Base-by-base conservation (phyloP, 2,797 vertebrate genomes). In the Hydrocynus forskahlii region DNA sequence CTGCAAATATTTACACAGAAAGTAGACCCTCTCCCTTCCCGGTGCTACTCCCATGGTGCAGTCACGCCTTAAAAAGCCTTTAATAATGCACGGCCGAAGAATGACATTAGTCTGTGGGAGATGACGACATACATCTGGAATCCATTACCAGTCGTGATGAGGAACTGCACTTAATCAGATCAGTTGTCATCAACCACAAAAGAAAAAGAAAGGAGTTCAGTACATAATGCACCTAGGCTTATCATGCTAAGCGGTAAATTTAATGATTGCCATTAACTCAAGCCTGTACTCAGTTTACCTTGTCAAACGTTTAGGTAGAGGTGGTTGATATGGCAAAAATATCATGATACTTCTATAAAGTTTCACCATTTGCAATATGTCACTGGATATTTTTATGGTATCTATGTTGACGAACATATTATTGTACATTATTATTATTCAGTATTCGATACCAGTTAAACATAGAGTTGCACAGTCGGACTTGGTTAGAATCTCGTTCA, bases 1-100 rank as follows among this genome's bases (percentile, higher is more conserved):
- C 19, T 29, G 50, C 75, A 86, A 86, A 94, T 91, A 92, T 93
- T 93, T 91, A 89, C 89, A 89, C 85, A 80, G 90, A 90, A 92
- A 89, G 63, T 14, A 79, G 82, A 82, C 84, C 82, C 80, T 52
- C 70, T 63, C 23, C 19, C 48, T 69, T 4, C 45, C 43, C 77
- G 75, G 68, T 2, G n/a, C 74, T 76, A 59, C 73, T 81, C 77
- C 76, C 57, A 25, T 62, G 25, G 75, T 45, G 75, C 25, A 12
- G 78, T 85, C 82, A 79, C 48, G 85, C 81, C 76, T 83, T 25
- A 62, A 62, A 25, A 54, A 68, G 75, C 43, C 73, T 75, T 83
- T 76, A 23, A 67, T 62, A 67, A 79, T 50, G 83, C 23, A 52
- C 73, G 23, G 77, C 74, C 76, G 77, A 76, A 69, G 77, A 84